Evolutionary conservation across 2,113 vertebrate genomes (phyloP), one percentile per base, ranked within the genome.

Genomic region (Pleuronectes platessa): DNA sequence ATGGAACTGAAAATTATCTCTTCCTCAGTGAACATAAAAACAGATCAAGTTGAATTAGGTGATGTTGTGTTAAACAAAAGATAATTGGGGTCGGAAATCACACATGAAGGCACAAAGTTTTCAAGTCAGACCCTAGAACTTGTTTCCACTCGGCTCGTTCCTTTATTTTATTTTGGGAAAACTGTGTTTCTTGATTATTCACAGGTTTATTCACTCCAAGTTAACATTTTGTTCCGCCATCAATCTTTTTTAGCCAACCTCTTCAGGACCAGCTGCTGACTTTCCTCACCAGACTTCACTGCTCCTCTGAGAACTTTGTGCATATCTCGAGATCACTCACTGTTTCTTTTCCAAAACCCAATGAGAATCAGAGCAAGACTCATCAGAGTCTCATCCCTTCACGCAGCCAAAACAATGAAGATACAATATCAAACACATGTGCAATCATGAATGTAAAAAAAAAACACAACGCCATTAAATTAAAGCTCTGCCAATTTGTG

Each of bases 341-440:
- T 69, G 84, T 82, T 69, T 84, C 81, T 75, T 66, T 53, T 53
- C 45, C 68, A 72, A 82, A 87, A 78, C 81, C 73, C 40, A 78
- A 82, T 84, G 81, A 86, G 71, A 86, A 63, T 74, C 67, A 75
- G 81, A 86, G 65, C 58, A 58, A 59, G 53, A 35, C 53, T 56
- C 54, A 71, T 68, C 21, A 58, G 61, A 76, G 68, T 51, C 62
- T 68, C 17, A 61, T 47, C 51, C 45, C 58, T 18, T 17, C 45
- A 49, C 15, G 64, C 59, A 74, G 83, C 37, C 53, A 40, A 70
- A 82, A 72, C 75, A n/a, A 53, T 53, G 77, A 5, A 18, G 12
- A 42, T 42, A 13, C 40, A 42, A 42, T 42, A 42, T 49, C 45
- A 49, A 49, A 49, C 67, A 56, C 20, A 26, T 23, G 53, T 51